Percentiles rank a stretch among this genome's conserved stretches.
Evolutionary conservation across 2,797 vertebrate species (phyloP).

Genomic region (Sylvia borin): DNA sequence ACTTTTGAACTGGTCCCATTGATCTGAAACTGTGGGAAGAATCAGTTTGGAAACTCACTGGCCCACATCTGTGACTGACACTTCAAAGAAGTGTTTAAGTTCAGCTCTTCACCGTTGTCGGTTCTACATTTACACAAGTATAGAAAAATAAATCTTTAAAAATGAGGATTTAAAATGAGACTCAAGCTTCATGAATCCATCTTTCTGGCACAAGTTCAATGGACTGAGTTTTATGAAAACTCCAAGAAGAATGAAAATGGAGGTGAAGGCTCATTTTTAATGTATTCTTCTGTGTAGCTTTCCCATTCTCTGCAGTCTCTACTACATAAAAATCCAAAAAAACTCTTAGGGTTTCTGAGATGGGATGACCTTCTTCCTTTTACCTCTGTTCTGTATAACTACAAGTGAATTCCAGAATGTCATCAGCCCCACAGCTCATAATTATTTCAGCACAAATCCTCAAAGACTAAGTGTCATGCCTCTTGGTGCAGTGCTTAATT

Average conservation of each 20-base stretch:
- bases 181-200: not conserved
- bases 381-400: not conserved
- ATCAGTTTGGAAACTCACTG: not conserved
- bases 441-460: not conserved
- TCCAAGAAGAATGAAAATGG: not conserved
- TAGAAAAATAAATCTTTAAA: constrained; percentile 5
- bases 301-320: not conserved
- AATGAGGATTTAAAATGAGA: not conserved
- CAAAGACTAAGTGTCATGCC: not conserved
- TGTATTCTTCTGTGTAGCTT: not conserved
- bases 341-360: not conserved
- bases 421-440: not conserved
- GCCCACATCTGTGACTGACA: not conserved
- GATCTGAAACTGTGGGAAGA: not conserved
- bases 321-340: not conserved
- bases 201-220: not conserved
- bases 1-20: not conserved
- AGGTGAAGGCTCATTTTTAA: not conserved
- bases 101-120: not conserved
- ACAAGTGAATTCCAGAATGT: not conserved
- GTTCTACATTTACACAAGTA: constrained; percentile 3
- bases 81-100: not conserved
- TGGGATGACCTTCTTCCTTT: not conserved
- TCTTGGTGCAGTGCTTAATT: not conserved
- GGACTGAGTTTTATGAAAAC: not conserved